phyloP scores from a whole-genome alignment of 2,888 invertebrate genomes.

The Mimumesa dahlbomi region DNA sequence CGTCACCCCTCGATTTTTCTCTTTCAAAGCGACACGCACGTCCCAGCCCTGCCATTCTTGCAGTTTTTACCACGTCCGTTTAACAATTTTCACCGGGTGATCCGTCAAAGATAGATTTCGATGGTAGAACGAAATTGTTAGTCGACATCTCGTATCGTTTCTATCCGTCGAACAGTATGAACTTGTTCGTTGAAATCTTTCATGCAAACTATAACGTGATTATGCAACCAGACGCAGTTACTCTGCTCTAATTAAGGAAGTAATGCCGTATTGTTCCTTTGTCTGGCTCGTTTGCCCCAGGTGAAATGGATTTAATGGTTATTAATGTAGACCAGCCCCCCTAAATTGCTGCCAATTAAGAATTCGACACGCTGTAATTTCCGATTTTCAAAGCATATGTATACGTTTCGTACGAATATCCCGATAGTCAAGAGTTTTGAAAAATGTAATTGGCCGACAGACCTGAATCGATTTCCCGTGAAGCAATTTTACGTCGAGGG shows the following conservation, averaged over 20 bases:
- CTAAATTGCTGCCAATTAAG: neutral
- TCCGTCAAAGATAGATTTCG: no score
- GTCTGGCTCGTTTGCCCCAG: conserved; percentile 22
- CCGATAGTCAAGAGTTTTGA: no score
- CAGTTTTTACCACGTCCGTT: neutral
- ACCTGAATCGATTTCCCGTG: neutral
- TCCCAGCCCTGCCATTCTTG: neutral
- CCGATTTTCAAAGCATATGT: no score
- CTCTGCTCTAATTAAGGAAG: conserved; percentile 53
- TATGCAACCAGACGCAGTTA: conserved; percentile 42
- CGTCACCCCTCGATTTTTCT: conserved; percentile 27
- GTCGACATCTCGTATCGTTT: no score
- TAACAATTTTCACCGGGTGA: no score
- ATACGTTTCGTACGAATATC: no score
- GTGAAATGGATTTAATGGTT: conserved; percentile 18
- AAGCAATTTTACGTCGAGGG: neutral
- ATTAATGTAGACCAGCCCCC: neutral
- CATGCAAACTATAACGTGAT: conserved; percentile 19
- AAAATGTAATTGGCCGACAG: no score
- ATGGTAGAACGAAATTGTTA: no score
- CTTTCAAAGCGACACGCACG: conserved; percentile 5
- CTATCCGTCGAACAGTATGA: conserved; percentile 33
- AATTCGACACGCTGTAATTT: no score
- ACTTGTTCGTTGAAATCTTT: conserved; percentile 48
- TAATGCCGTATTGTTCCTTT: conserved; percentile 40